Evolutionary conservation across 2,888 invertebrate species (phyloP).

Genomic region (Blera fallax): DNA sequence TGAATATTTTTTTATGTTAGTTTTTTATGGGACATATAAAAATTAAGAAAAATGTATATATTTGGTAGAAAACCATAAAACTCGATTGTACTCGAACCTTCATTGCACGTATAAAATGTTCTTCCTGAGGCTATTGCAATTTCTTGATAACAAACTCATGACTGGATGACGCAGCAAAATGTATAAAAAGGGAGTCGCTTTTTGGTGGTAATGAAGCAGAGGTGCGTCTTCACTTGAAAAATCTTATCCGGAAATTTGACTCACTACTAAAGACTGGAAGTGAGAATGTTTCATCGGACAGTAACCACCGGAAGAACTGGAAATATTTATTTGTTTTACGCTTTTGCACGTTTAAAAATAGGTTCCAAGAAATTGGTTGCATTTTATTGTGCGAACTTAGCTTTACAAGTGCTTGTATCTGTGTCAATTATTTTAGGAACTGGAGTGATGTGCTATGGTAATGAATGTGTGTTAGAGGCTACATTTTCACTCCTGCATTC

Average conservation of each 20-base stretch:
- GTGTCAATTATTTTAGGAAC: too few species aligned
- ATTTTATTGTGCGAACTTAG: background rate
- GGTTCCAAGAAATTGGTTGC: background rate
- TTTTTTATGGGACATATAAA: too few species aligned
- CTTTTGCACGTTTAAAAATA: background rate
- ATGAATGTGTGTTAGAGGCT: background rate
- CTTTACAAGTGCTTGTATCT: background rate
- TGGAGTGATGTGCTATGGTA: too few species aligned
- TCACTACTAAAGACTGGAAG: background rate
- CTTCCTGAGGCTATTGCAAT: background rate
- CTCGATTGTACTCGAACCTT: too few species aligned
- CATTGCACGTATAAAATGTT: too few species aligned
- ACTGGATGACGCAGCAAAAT: background rate
- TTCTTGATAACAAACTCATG: background rate
- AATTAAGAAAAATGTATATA: too few species aligned
- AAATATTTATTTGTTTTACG: background rate
- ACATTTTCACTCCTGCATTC: too few species aligned
- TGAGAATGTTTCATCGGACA: background rate
- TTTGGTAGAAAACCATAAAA: too few species aligned
- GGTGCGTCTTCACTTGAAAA: background rate
- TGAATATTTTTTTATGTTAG: background rate
- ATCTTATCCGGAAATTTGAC: conserved; percentile 8
- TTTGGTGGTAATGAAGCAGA: background rate
- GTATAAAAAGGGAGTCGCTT: background rate
- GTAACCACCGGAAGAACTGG: conserved; percentile 18